Conservation (phyloP, 2,797 vertebrate species). For the Balearica regulorum region DNA sequence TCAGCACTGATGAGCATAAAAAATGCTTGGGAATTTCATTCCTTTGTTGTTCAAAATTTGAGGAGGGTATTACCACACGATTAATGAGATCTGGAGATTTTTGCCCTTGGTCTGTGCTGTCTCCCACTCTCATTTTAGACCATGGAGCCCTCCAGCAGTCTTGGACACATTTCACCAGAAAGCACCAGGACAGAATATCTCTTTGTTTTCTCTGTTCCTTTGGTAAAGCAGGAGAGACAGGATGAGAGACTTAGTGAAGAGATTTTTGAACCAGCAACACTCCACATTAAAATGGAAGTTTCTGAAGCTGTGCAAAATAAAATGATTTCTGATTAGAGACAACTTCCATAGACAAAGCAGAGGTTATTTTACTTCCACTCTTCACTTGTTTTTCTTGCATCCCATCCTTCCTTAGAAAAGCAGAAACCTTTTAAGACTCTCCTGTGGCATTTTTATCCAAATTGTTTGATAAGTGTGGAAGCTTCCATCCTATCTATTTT, state of each 20-base stretch:
- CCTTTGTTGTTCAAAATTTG: not conserved
- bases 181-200: not conserved
- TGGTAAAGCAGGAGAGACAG: not conserved
- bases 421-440: not conserved
- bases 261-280: not conserved
- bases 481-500: not conserved
- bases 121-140: not conserved
- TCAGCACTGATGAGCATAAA: not conserved
- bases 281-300: not conserved
- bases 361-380: not conserved
- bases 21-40: not conserved
- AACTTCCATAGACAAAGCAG: not conserved
- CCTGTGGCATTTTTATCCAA: not conserved
- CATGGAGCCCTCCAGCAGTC: not conserved
- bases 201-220: not conserved
- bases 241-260: not conserved
- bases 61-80: not conserved
- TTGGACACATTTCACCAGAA: not conserved
- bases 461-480: not conserved
- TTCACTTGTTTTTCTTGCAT: not conserved
- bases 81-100: not conserved
- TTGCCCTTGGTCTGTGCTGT: not conserved
- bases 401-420: not conserved
- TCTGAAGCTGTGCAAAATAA: not conserved
- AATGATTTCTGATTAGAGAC: not conserved